Evolutionary conservation across 1,140 invertebrate species (phyloP), one percentile per base, ranked within the genome.

Genomic region (Drosophila hydei): DNA sequence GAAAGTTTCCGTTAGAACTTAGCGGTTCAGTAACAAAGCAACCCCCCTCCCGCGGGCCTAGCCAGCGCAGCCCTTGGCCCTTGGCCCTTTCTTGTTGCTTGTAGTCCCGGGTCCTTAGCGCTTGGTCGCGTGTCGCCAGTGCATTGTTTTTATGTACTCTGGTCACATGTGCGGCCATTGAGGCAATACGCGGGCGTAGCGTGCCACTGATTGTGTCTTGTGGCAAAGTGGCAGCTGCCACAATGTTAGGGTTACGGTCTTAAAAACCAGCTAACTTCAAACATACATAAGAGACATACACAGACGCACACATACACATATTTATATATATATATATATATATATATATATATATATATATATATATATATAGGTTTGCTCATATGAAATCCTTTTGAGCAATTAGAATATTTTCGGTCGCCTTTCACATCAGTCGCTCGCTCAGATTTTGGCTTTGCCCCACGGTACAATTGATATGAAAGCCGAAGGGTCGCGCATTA

Each of bases 101-200:
- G 4, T 14, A 4, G 30, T 14, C 12, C 14, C 14, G 7, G n/a
- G n/a, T n/a, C 38, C 38, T 14, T n/a, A 12, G 1, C 40, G 18
- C 40, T 47, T 14, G 58, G 58, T 70, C 40, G 63, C 63, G 64
- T 61, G 70, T 72, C 69, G 54, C 52, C 63, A 67, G 56, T 69
- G 65, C 58, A 73, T 73, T 73, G 64, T 69, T 73, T 69, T 73
- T 73, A 69, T 73, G 71, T 69, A 69, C 55, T 68, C 56, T 30
- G 33, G 45, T 33, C 61, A 65, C 62, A 67, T 67, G 54, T 65
- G 68, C 43, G 42, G 27, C 27, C 16, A 18, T 19, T 36, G 11
- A 8, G 23, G 5, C 43, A 21, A 47, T 25, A 48, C 48, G 48
- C 48, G 30, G 12, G 23, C 23, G 30, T 56, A 23, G 30, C 14